Percentiles rank a stretch among this genome's conserved stretches.
Conservation (phyloP, 2,888 invertebrate species). For the Torymus aiolomorphi region DNA sequence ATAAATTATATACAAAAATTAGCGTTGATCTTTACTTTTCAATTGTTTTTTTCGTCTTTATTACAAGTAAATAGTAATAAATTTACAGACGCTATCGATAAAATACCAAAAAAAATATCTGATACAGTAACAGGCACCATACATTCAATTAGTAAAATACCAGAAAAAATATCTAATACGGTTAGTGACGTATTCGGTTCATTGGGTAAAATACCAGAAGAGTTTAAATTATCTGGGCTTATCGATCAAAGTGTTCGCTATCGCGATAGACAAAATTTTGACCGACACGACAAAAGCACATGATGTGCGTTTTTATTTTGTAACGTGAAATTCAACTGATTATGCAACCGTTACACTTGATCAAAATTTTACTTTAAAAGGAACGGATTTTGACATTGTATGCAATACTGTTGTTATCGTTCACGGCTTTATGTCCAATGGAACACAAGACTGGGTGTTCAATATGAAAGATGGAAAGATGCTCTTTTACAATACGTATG, state of each 20-base stretch:
- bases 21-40: too few relatives aligned
- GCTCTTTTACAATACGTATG: constrained; percentile 79
- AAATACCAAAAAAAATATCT: too few relatives aligned
- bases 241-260: constrained; percentile 5
- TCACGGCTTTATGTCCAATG: constrained; percentile 81
- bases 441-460: constrained; percentile 79
- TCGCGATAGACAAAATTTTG: constrained; percentile 6
- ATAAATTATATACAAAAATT: too few relatives aligned
- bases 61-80: too few relatives aligned
- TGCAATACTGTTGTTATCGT: constrained; percentile 79
- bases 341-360: background rate
- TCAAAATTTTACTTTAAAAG: background rate
- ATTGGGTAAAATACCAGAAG: background rate
- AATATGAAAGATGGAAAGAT: constrained; percentile 79
- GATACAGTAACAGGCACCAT: too few relatives aligned
- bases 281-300: constrained; percentile 22
- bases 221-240: constrained; percentile 43
- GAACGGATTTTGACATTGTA: constrained; percentile 76
- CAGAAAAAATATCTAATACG: too few relatives aligned
- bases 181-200: too few relatives aligned
- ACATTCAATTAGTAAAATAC: too few relatives aligned
- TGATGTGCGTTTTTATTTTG: constrained; percentile 42
- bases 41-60: too few relatives aligned
- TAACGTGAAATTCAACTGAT: background rate
- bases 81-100: too few relatives aligned